Conservation (phyloP, 2,888 invertebrate genomes). For the Cerastoderma edule region DNA sequence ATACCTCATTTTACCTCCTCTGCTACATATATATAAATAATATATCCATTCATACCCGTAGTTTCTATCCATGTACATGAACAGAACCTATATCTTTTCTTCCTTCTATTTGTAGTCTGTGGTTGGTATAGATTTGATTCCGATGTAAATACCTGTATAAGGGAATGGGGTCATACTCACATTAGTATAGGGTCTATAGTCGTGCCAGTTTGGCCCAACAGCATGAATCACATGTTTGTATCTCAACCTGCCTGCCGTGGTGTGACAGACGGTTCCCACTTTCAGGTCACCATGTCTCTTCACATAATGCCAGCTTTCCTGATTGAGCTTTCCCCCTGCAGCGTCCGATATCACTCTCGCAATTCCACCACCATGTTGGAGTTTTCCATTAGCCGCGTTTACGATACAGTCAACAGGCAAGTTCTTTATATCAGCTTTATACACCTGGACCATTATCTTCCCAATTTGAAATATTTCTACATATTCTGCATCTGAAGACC, state of each 20-base stretch:
- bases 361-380: conserved; percentile 49
- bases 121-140: too few relatives aligned
- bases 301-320: conserved; percentile 33
- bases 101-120: too few relatives aligned
- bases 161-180: too few relatives aligned
- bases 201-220: conserved; percentile 23
- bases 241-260: conserved; percentile 41
- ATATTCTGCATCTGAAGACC: not conserved
- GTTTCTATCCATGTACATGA: too few relatives aligned
- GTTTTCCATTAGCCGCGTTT: conserved; percentile 49
- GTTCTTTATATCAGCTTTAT: conserved; percentile 34
- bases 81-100: too few relatives aligned
- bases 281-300: conserved; percentile 19
- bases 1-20: not conserved
- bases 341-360: conserved; percentile 38
- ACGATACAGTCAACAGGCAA: conserved; percentile 51
- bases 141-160: too few relatives aligned
- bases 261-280: conserved; percentile 27
- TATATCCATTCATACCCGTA: not conserved
- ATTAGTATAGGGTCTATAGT: conserved; percentile 9
- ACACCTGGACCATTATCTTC: conserved; percentile 32
- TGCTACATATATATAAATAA: not conserved
- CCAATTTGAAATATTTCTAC: not conserved
- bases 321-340: conserved; percentile 34
- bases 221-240: conserved; percentile 53